Conservation (phyloP, 2,797 vertebrate genomes). For the Varecia variegata region DNA sequence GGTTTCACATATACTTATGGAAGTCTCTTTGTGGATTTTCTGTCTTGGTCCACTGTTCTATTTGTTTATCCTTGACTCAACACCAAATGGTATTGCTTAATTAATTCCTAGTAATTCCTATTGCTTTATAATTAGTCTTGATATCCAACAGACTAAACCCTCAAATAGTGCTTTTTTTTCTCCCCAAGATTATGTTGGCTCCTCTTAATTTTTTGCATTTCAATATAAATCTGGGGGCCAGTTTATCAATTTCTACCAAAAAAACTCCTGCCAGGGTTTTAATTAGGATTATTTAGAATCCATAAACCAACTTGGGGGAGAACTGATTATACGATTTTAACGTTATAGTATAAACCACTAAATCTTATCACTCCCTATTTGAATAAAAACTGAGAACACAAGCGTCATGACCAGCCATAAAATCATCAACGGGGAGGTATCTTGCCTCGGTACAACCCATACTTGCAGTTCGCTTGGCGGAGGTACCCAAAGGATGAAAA, state of each 20-base stretch:
- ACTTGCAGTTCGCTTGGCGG: neutral
- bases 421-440: neutral
- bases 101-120: neutral
- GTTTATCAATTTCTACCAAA: neutral
- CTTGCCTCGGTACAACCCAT: neutral
- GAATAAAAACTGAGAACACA: neutral
- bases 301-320: neutral
- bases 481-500: neutral
- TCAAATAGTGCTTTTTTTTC: too few species aligned
- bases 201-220: neutral
- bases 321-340: neutral
- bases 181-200: neutral
- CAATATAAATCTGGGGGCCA: neutral
- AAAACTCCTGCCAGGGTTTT: neutral
- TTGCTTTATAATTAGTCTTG: neutral
- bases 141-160: neutral
- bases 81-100: too few species aligned
- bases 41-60: neutral
- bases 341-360: neutral
- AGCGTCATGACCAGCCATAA: neutral
- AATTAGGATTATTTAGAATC: neutral
- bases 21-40: neutral
- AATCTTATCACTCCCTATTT: neutral
- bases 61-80: neutral
- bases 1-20: accelerated